Evolutionary conservation across 1,140 invertebrate genomes (phyloP).

Genomic region (Oedothorax gibbosus): DNA sequence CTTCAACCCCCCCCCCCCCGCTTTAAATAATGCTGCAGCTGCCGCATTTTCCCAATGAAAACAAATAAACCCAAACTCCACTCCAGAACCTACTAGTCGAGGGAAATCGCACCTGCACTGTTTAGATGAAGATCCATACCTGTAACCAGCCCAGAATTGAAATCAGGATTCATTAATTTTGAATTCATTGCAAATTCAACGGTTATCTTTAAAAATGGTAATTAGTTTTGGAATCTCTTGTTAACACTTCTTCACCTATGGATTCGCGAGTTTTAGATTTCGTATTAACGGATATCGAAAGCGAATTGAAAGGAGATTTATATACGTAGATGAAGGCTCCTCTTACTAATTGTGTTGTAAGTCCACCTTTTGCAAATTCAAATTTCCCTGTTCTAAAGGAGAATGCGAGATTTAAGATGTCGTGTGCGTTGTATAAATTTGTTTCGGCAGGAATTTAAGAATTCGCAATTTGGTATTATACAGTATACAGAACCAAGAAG

Average conservation of each 20-base stretch:
- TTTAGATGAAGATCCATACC: background rate
- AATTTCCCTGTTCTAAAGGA: slow-evolving; percentile 2
- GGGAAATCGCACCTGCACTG: slow-evolving; percentile 49
- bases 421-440: too few relatives aligned
- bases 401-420: background rate
- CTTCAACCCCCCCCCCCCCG: slow-evolving; percentile 36
- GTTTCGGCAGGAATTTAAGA: too few relatives aligned
- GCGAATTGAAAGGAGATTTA: background rate
- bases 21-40: slow-evolving; percentile 54
- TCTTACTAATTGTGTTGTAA: slow-evolving; percentile 4
- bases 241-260: slow-evolving; percentile 47
- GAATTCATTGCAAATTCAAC: slow-evolving; percentile 48
- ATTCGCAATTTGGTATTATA: too few relatives aligned
- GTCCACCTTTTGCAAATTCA: slow-evolving; percentile 2
- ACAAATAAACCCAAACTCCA: slow-evolving; percentile 53
- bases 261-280: slow-evolving; percentile 38
- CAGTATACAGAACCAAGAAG: too few relatives aligned
- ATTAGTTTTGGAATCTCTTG: slow-evolving; percentile 51
- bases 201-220: slow-evolving; percentile 57
- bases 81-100: slow-evolving; percentile 4
- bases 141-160: slow-evolving; percentile 23
- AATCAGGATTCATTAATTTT: slow-evolving; percentile 57
- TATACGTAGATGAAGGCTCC: background rate
- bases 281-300: slow-evolving; percentile 28
- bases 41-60: slow-evolving; percentile 44